Conservation (phyloP, 2,888 invertebrate species). For the Apantesis nais region DNA sequence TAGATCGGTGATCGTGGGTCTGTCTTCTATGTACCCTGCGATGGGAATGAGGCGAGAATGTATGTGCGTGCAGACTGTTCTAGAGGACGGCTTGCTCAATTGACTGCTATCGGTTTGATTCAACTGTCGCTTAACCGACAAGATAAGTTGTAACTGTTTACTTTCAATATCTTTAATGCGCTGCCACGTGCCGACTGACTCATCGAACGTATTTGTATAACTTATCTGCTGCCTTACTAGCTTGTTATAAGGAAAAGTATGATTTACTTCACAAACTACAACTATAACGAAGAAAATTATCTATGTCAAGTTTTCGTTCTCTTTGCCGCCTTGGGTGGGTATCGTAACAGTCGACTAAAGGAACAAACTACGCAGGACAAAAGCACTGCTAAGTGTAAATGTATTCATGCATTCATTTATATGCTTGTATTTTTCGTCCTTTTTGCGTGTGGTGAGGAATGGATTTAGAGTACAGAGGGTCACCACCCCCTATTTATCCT, state of each 20-base stretch:
- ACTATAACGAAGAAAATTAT: neutral
- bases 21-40: neutral
- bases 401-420: too few relatives aligned
- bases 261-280: neutral
- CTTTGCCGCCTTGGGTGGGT: too few relatives aligned
- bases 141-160: slow-evolving; percentile 10
- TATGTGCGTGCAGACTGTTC: neutral
- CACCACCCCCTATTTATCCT: too few relatives aligned
- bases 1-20: too few relatives aligned
- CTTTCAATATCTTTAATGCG: slow-evolving; percentile 6
- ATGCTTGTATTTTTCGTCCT: too few relatives aligned
- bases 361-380: too few relatives aligned
- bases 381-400: too few relatives aligned
- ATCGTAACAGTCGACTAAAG: too few relatives aligned
- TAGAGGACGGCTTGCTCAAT: neutral
- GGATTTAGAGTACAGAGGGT: too few relatives aligned
- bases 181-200: slow-evolving; percentile 15
- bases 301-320: too few relatives aligned
- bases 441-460: too few relatives aligned
- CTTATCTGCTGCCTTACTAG: slow-evolving; percentile 4
- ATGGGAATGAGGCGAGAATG: neutral
- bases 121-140: neutral
- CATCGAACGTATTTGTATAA: slow-evolving; percentile 9
- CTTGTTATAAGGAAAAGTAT: neutral
- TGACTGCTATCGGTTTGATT: neutral